Evolutionary conservation across 2,113 vertebrate genomes (phyloP).

Genomic region (Rhipidura dahli): DNA sequence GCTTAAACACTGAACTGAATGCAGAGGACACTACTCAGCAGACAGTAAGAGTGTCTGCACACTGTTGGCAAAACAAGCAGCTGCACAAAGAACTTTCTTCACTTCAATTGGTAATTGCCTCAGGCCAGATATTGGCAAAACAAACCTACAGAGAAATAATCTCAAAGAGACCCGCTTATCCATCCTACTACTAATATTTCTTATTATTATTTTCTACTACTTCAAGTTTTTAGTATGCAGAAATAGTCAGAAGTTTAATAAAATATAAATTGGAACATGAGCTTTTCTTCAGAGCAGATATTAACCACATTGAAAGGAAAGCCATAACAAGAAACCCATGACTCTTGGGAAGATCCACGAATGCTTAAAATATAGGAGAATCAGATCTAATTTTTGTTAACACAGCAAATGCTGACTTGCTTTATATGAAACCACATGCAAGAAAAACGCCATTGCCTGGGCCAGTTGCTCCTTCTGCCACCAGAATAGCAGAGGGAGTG

Average conservation of each 20-base stretch:
- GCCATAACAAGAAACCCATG: background rate
- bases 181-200: background rate
- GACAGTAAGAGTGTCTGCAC: background rate
- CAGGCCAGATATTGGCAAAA: background rate
- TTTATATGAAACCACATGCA: background rate
- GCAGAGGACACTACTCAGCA: background rate
- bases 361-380: background rate
- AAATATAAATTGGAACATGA: background rate
- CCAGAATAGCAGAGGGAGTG: background rate
- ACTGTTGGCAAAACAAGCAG: background rate
- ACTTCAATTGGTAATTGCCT: background rate
- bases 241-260: background rate
- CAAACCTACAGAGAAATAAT: background rate
- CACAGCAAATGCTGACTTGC: background rate
- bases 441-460: background rate
- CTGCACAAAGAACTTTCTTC: background rate
- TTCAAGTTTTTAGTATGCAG: background rate
- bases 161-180: background rate
- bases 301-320: background rate
- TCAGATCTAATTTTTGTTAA: background rate
- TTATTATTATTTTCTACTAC: background rate
- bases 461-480: background rate
- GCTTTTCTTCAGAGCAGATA: background rate
- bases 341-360: background rate
- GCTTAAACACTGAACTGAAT: background rate